Base-by-base conservation (phyloP, 2,888 invertebrate species). In the Limnephilus auricula region DNA sequence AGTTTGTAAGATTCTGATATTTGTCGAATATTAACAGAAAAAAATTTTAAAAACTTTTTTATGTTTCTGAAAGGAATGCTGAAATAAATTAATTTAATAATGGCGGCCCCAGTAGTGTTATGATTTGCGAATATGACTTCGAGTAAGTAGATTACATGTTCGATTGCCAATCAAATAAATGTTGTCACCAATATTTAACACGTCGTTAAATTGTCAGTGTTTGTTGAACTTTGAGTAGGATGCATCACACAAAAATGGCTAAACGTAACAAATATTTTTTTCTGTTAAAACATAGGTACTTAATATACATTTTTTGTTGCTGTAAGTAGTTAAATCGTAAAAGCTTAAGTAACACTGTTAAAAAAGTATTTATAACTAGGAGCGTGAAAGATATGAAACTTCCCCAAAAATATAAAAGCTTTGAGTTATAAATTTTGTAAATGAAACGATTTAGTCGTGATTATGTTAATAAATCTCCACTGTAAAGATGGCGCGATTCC, bases 401-500 rank as follows among this genome's bases (percentile, higher is more conserved):
- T 65, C 25, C 65, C 65, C n/a, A 65, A 65, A 65, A 65, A 65
- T 65, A 65, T 65, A 65, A 65, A 65, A 65, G 65, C 65, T n/a
- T 65, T 9, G 65, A n/a, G 65, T 65, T 65, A 65, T 65, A 65
- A 65, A 65, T 65, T 65, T 65, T 65, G 65, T 65, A 65, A 65
- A 65, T 65, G 65, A 85, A 85, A 40, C 34, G 37, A 40, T 40
- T 25, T n/a, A 45, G 37, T 85, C 25, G 25, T 85, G 85, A 85
- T 40, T 37, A 45, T 85, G 45, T n/a, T 85, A 30, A 34, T 85
- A 45, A 40, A 85, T 82, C 82, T 85, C 85, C 85, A 45, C 15
- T 13, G 40, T 85, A 40, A 85, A 85, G 85, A 40, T 78, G 87
- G 30, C 30, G 40, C 85, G 40, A 85, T 85, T 50, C 85, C 34